Conservation (phyloP, 2,113 vertebrate species). For the Gambusia holbrooki region DNA sequence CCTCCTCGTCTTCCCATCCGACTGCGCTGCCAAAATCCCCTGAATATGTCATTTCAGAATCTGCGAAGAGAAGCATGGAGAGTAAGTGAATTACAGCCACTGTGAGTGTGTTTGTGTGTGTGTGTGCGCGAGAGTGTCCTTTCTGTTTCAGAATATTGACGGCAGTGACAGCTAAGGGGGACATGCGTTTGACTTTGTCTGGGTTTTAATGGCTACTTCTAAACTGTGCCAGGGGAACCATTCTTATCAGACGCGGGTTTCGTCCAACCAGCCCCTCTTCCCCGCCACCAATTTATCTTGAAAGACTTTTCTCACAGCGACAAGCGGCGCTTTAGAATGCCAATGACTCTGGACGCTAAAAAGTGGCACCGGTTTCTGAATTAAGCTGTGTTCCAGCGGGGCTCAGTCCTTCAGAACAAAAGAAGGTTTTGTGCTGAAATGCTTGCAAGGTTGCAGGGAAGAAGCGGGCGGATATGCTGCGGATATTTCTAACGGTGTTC, state of each 20-base stretch:
- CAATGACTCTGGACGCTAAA: conserved; percentile 78
- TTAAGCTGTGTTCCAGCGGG: conserved; percentile 67
- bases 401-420: conserved; percentile 69
- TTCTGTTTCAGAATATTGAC: conserved; percentile 50
- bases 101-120: neutral
- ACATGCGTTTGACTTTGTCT: conserved; percentile 71
- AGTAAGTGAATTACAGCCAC: conserved; percentile 38
- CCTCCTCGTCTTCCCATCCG: conserved; percentile 97
- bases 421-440: conserved; percentile 64
- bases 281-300: conserved; percentile 74
- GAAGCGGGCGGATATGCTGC: conserved; percentile 1
- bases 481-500: conserved; percentile 1
- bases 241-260: conserved; percentile 75
- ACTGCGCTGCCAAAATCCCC: conserved; percentile 95
- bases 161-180: conserved; percentile 17
- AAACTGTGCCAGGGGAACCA: conserved; percentile 71
- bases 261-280: conserved; percentile 57
- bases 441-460: conserved; percentile 24
- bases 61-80: conserved; percentile 61
- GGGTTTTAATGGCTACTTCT: conserved; percentile 75
- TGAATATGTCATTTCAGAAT: conserved; percentile 89
- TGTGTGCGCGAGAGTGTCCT: conserved; percentile 4
- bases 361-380: conserved; percentile 75
- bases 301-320: conserved; percentile 71
- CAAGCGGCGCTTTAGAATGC: conserved; percentile 79